phyloP scores from a whole-genome alignment of 2,797 vertebrate genomes.

The Pangasius larnaudii region DNA sequence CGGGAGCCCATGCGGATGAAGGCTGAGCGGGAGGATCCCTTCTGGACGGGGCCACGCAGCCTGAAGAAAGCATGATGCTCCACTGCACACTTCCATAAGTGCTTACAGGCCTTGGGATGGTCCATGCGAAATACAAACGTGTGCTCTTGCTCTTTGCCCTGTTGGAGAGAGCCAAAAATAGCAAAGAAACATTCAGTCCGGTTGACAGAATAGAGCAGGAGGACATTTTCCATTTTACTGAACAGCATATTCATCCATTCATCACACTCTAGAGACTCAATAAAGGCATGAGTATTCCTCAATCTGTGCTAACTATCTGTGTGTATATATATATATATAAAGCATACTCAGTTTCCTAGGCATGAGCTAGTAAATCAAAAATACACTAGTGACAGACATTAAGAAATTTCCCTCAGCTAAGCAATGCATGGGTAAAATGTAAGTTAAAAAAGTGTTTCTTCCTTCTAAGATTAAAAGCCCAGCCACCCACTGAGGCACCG shows the following conservation, averaged over 20 bases:
- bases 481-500: too few species aligned
- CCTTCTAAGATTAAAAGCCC: too few species aligned
- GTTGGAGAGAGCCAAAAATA: conserved; percentile 20
- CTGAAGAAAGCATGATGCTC: conserved; percentile 99
- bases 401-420: background rate
- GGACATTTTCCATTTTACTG: background rate
- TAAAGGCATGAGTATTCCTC: background rate
- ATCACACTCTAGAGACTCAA: background rate
- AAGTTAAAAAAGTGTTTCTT: background rate
- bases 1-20: conserved; percentile 97
- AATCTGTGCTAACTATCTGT: too few species aligned
- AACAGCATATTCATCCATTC: background rate
- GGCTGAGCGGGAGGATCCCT: conserved; percentile 82
- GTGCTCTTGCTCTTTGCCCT: conserved; percentile 98
- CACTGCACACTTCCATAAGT: conserved; percentile 97
- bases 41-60: conserved; percentile 93
- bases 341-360: too few species aligned
- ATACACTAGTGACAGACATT: background rate
- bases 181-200: background rate
- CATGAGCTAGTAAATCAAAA: background rate
- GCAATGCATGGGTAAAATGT: background rate
- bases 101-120: conserved; percentile 97
- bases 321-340: too few species aligned
- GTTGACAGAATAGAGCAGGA: background rate
- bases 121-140: conserved; percentile 98